Percentiles rank a stretch among this genome's conserved stretches.
Evolutionary conservation across 2,797 vertebrate species (phyloP).

Genomic region (Notamacropus eugenii): DNA sequence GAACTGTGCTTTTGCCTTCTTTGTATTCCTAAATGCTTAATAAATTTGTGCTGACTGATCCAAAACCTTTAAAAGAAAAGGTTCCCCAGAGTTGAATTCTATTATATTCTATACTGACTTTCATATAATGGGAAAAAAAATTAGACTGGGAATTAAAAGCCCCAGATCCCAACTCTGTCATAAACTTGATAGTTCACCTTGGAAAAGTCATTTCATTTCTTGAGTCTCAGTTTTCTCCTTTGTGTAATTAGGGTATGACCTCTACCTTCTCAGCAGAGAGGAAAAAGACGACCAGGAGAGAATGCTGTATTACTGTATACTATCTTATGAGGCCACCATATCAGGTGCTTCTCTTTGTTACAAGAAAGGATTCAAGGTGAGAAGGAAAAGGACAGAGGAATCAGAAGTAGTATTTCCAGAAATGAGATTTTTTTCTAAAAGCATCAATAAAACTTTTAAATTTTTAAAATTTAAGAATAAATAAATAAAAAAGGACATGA

Average conservation of each 20-base stretch:
- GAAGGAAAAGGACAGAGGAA: not conserved
- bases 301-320: not conserved
- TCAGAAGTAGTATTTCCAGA: not conserved
- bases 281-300: not conserved
- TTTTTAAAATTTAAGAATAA: not conserved
- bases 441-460: not conserved
- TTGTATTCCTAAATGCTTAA: not conserved
- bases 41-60: not conserved
- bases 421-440: not conserved
- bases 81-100: not conserved
- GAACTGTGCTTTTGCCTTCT: not conserved
- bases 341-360: not conserved
- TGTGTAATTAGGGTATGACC: not conserved
- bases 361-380: not conserved
- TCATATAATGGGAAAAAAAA: not conserved
- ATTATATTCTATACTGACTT: not conserved
- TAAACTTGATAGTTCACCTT: not conserved
- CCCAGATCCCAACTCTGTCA: not conserved
- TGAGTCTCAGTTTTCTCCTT: not conserved
- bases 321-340: not conserved
- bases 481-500: not conserved
- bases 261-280: not conserved
- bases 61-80: not conserved
- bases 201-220: not conserved
- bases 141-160: not conserved